Base-by-base conservation (phyloP, 2,888 invertebrate species). In the Theretra japonica region DNA sequence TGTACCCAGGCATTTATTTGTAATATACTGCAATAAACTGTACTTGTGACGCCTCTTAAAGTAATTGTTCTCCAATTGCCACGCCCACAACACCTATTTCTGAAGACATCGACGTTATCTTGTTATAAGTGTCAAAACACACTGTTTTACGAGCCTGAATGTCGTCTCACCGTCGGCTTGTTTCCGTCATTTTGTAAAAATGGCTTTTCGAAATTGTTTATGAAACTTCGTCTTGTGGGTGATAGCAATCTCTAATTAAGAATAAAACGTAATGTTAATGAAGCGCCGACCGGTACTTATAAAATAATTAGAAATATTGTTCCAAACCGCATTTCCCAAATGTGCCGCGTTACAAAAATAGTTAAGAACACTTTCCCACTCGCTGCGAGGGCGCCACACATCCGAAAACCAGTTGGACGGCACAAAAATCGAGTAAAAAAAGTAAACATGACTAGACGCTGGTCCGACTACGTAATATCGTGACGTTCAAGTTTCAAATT, bases 401-500 rank as follows among this genome's bases (percentile, higher is more conserved):
- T 70, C 56, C 33, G 28, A 48, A 57, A 73, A 73, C 72, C 68
- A 58, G 70, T 73, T 73, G 11, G 23, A 68, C 56, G 58, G 19
- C 50, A 70, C 28, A 72, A 74, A 73, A 75, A 76, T 73, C 62
- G 74, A 69, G 69, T 69, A 76, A 76, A 77, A 79, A 78, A 81
- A 77, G 76, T 78, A 79, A 80, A 80, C 76, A 76, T 74, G 70
- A 69, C 70, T 75, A 77, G 78, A 74, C 74, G 78, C 76, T 75
- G 73, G 70, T 65, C 70, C 73, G 69, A 23, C 75, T 75, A 79
- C 83, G 84, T 85, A 86, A 85, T 83, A 79, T 65, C 48, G 78
- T 86, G 87, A 87, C 87, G 87, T 84, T 82, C 75, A 80, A 78
- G 83, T 84, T 86, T 83, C 80, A 83, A 86, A 85, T 80, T 76